phyloP scores from a whole-genome alignment of 2,797 vertebrate genomes.

The Anas georgica region DNA sequence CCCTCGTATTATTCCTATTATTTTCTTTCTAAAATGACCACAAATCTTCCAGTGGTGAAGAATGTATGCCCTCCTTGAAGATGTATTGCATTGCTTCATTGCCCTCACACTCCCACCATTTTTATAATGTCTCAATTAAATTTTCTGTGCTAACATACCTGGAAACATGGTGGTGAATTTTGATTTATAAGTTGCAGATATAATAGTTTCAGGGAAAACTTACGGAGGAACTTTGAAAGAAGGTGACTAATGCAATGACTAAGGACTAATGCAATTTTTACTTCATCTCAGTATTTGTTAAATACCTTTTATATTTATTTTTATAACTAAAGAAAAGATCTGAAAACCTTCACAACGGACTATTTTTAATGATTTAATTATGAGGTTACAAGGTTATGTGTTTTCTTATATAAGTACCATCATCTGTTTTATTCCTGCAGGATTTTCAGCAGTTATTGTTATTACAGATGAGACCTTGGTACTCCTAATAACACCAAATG shows the following conservation, averaged over 20 bases:
- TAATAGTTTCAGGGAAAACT: background rate
- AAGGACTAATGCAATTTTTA: background rate
- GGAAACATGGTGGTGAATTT: background rate
- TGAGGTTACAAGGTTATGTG: background rate
- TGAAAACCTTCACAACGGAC: background rate
- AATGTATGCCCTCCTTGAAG: background rate
- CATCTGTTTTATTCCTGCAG: constrained; percentile 50
- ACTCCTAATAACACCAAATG: constrained; percentile 49
- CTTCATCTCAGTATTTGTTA: background rate
- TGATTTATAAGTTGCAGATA: background rate
- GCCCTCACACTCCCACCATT: background rate
- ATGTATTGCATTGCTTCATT: background rate
- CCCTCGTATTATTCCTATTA: accelerated
- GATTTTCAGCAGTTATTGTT: constrained; percentile 58
- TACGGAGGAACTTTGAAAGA: background rate
- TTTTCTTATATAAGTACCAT: background rate
- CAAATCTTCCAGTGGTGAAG: background rate
- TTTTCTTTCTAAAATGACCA: background rate
- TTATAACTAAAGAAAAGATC: background rate
- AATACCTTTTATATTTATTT: background rate
- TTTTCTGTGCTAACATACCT: background rate
- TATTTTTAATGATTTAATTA: background rate
- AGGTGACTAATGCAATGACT: background rate
- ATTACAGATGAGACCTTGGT: constrained; percentile 64
- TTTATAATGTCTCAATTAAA: background rate